Evolutionary conservation across 53 echinoderm and acorn worm species (phyloP).

Genomic region (Henricia sp.): DNA sequence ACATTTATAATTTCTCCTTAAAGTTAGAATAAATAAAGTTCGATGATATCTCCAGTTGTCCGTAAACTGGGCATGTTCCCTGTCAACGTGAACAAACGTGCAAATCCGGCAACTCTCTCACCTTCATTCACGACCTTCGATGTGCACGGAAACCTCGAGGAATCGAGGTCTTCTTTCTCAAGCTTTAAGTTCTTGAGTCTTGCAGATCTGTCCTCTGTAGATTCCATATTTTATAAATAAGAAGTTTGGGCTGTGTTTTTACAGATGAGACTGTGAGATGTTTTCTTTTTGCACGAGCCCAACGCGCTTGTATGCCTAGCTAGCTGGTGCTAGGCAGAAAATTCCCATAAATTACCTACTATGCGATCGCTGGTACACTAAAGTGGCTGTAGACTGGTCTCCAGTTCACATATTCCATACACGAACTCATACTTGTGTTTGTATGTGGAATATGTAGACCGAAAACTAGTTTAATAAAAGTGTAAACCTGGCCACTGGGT

Average conservation of each 20-base stretch:
- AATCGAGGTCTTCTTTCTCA: neutral
- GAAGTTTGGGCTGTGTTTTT: neutral
- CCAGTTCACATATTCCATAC: too few relatives aligned
- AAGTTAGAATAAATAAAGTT: neutral
- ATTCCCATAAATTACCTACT: too few relatives aligned
- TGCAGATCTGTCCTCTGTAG: neutral
- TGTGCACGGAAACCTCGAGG: neutral
- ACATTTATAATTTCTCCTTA: neutral
- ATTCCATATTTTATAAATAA: neutral
- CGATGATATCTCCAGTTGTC: neutral
- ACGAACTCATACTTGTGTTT: too few relatives aligned
- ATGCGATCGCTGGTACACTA: too few relatives aligned
- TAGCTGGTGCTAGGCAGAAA: too few relatives aligned
- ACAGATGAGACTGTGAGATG: neutral
- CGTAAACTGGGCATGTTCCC: conserved; percentile 24
- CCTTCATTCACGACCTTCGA: conserved; percentile 9
- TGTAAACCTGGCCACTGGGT: too few relatives aligned
- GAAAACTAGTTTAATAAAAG: too few relatives aligned
- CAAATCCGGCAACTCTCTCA: neutral
- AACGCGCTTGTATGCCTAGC: too few relatives aligned
- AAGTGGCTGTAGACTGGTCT: too few relatives aligned
- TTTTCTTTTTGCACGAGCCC: neutral
- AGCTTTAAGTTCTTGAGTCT: neutral
- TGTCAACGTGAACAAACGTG: neutral
- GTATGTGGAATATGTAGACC: too few relatives aligned